Evolutionary conservation across 2,113 vertebrate species (phyloP).

Genomic region (Mixornis gularis): DNA sequence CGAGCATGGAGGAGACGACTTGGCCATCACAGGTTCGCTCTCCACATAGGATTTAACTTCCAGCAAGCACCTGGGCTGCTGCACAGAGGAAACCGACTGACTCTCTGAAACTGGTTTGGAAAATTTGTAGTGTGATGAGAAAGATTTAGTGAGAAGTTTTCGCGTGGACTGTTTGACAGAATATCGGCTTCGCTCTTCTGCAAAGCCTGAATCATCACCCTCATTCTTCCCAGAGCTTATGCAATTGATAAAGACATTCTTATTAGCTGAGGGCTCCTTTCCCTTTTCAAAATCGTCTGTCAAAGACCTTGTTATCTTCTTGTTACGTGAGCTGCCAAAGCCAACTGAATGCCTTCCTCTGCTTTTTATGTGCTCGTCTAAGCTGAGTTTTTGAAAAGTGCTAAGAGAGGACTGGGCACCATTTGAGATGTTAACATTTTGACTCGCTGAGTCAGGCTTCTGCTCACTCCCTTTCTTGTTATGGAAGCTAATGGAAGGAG

Average conservation of each 20-base stretch:
- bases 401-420: constrained; percentile 71
- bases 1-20: constrained; percentile 76
- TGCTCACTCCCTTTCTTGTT: constrained; percentile 80
- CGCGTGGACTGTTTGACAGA: constrained; percentile 82
- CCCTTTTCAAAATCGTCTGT: constrained; percentile 91
- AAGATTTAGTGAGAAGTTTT: constrained; percentile 90
- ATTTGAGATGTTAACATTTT: constrained; percentile 78
- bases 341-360: constrained; percentile 85
- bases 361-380: constrained; percentile 73
- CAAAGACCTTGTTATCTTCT: constrained; percentile 91
- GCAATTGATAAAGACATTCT: constrained; percentile 94
- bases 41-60: constrained; percentile 58
- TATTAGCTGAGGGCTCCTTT: constrained; percentile 77
- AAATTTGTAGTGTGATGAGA: constrained; percentile 89
- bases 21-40: constrained; percentile 60
- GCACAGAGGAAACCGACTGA: constrained; percentile 53
- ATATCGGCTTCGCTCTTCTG: constrained; percentile 80
- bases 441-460: constrained; percentile 66
- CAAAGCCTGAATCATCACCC: constrained; percentile 91
- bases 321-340: constrained; percentile 83
- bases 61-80: constrained; percentile 73
- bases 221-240: constrained; percentile 90
- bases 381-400: constrained; percentile 61
- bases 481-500: constrained; percentile 90
- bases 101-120: constrained; percentile 73